Evolutionary conservation across 1,140 invertebrate species (phyloP), one percentile per base, ranked within the genome.

Genomic region (Drosophila repleta): DNA sequence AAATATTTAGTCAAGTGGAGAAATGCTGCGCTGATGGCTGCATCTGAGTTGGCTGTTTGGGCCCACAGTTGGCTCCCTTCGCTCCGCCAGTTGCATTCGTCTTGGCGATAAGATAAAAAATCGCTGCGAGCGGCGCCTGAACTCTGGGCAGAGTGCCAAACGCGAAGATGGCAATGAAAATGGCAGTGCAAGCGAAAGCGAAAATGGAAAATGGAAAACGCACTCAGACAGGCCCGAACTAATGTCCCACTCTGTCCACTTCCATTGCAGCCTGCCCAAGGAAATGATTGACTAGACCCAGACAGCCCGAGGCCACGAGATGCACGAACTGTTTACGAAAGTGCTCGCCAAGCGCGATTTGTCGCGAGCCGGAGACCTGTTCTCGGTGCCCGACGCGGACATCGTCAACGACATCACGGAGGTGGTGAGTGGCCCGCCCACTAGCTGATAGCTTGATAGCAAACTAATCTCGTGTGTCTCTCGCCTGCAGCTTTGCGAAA

Each of bases 291-390:
- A 68, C 65, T 63, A 75, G 45, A 26, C 37, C 39, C 5, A 43
- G 37, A 15, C 39, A 57, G 24, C 21, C 17, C 32, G 39, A 63
- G 49, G 20, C 20, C 29, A 60, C 61, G 67, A 56, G 67, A 98
- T 98, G 97, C 96, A 98, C 92, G 96, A 97, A 92, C 92, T 98
- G 69, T 96, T 98, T 88, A 95, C 95, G 79, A 95, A 97, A 94
- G 96, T 98, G 67, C 93, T 98, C 45, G 96, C 94, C 74, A 95
- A 96, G 89, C 94, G 96, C 91, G 97, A 98, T 93, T 93, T 98
- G 45, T 97, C 97, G 18, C 95, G 96, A 90, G 97, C 97, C 74
- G 97, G 97, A 45, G 97, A 98, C 92, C 93, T 98, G 37, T 98
- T 98, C 91, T 96, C 96, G 3, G 94, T 98, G 52, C 94, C 96